These are phyloP conservation scores for Gymnothorax reevesii DNA, from an alignment of 2,797 vertebrate genomes.

Conservation along the genomic window DNA sequence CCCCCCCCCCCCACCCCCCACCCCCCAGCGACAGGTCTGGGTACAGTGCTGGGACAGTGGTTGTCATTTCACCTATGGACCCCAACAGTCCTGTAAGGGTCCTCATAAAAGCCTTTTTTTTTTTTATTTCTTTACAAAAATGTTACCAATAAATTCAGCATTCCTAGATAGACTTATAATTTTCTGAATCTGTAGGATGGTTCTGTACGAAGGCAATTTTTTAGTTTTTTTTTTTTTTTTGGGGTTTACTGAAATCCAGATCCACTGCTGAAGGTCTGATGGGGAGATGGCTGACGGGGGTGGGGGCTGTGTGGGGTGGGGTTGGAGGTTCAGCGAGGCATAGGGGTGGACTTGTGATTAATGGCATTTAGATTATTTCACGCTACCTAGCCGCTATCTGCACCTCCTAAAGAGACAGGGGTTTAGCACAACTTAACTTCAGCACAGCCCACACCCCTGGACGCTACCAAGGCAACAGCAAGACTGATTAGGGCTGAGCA, in stretches of 20 bases:
- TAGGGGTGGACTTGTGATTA: conserved; percentile 60
- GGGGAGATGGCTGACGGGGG: not conserved
- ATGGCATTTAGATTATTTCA: conserved; percentile 62
- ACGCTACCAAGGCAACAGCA: not conserved
- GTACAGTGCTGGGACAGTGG: too few species aligned
- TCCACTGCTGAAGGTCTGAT: not conserved
- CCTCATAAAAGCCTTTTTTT: too few species aligned
- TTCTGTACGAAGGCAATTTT: too few species aligned
- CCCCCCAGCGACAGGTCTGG: too few species aligned
- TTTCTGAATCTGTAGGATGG: too few species aligned
- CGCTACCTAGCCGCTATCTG: conserved; percentile 59
- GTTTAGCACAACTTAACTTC: conserved; percentile 68
- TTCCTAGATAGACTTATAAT: too few species aligned
- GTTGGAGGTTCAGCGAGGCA: conserved; percentile 27
- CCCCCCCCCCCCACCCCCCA: too few species aligned
- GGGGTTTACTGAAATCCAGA: not conserved
- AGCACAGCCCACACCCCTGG: conserved; percentile 24
- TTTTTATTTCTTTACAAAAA: too few species aligned
- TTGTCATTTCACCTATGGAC: too few species aligned
- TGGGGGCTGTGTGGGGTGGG: not conserved
- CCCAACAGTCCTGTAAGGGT: too few species aligned
- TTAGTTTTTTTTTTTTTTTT: too few species aligned
- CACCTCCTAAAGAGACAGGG: conserved; percentile 57
- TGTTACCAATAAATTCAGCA: too few species aligned
- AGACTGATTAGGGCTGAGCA: conserved; percentile 61